Evolutionary conservation across 1,140 invertebrate species (phyloP).

Genomic region (Drosophila athabasca): DNA sequence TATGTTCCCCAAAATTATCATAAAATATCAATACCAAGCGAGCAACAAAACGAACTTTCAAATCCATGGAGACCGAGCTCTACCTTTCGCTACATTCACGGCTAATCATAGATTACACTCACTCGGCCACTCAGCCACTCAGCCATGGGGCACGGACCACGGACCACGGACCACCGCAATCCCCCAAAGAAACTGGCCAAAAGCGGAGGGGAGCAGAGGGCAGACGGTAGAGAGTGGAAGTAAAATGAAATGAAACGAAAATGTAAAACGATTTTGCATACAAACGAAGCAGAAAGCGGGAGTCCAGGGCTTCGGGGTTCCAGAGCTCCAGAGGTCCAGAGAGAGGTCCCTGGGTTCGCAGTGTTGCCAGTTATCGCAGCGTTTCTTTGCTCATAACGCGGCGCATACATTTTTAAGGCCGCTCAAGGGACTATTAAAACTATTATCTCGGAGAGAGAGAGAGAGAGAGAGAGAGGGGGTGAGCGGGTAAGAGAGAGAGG

Average conservation of each 20-base stretch:
- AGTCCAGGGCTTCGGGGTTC: slow-evolving; percentile 15
- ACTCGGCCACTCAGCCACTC: slow-evolving; percentile 6
- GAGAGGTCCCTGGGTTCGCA: slow-evolving; percentile 18
- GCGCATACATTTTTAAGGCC: slow-evolving; percentile 63
- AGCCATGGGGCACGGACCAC: slow-evolving; percentile 7
- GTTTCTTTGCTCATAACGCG: slow-evolving; percentile 63
- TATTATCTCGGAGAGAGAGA: slow-evolving; percentile 54
- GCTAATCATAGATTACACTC: slow-evolving; percentile 54
- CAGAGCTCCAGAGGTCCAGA: slow-evolving; percentile 8
- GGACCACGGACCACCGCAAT: slow-evolving; percentile 21
- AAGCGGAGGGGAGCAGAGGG: slow-evolving; percentile 21
- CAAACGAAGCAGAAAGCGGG: slow-evolving; percentile 45
- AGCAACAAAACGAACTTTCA: slow-evolving; percentile 22
- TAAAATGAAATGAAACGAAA: slow-evolving; percentile 51
- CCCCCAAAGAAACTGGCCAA: slow-evolving; percentile 41
- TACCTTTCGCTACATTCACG: slow-evolving; percentile 41
- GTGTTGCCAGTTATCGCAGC: slow-evolving; percentile 51
- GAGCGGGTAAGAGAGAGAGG: too few species aligned
- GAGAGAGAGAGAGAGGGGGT: too few species aligned
- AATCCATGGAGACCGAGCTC: slow-evolving; percentile 15
- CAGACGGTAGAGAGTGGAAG: slow-evolving; percentile 1
- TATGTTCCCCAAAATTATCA: slow-evolving; percentile 15
- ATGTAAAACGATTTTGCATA: slow-evolving; percentile 53
- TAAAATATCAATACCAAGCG: slow-evolving; percentile 42
- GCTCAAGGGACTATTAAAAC: slow-evolving; percentile 71